Evolutionary conservation across 1,140 invertebrate genomes (phyloP), one percentile per base, ranked within the genome.

Genomic region (Tenebrio molitor): DNA sequence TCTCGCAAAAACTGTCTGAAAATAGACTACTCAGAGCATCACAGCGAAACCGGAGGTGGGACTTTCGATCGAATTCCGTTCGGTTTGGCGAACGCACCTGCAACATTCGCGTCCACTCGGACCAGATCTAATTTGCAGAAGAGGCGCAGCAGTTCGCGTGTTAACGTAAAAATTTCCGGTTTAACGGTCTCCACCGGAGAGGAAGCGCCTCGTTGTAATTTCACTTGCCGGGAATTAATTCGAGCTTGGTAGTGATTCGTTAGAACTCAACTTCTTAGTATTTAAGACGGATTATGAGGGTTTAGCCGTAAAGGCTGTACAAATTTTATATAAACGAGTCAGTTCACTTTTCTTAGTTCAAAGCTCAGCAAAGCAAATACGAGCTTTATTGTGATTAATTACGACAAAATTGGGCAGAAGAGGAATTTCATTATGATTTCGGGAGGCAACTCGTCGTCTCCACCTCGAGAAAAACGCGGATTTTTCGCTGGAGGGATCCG

Each of bases 351-450:
- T 42, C 39, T 42, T 42, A 67, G 39, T 42, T 36, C 39, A 67
- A 44, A 67, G 65, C 65, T 42, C 34, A 42, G 65, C 42, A 69
- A 69, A 72, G 71, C 63, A 72, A 72, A 72, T 72, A 72, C 42
- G 21, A 46, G 71, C 71, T 72, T 67, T 72, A 66, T 72, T 72
- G 71, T 72, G 58, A 72, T 66, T 72, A 72, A 72, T 72, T 66
- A 66, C 63, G 62, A 66, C 23, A 65, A 72, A 72, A 72, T 65
- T 65, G 62, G 25, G 21, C 23, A 42, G 70, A 66, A 66, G 53
- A 67, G 65, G 34, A 67, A 67, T 67, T 67, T 67, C 65, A 67
- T 67, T 67, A 67, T 36, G 42, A 67, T 41, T 67, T 42, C 6
- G 16, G 39, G 23, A n/a, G 19, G 12, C 50, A 33, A 33, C 29